Percentiles rank a stretch among this genome's conserved stretches.
phyloP scores from a whole-genome alignment of 2,888 invertebrate species.

The Ferdinandea cuprea region DNA sequence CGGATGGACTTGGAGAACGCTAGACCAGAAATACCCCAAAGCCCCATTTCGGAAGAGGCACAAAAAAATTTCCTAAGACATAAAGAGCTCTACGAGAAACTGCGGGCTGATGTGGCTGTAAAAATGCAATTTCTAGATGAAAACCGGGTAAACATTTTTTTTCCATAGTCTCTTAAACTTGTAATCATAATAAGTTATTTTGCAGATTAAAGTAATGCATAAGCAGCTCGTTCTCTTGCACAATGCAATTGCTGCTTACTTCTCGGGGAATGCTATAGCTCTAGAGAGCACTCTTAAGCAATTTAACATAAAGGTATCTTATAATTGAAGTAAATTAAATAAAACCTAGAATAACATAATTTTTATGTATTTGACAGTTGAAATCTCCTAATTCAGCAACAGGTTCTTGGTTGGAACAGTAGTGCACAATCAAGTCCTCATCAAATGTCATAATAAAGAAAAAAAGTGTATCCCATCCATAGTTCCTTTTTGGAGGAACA shows the following conservation, averaged over 20 bases:
- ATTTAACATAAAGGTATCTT: conserved; percentile 96
- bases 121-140: conserved; percentile 98
- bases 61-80: conserved; percentile 92
- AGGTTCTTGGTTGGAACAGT: conserved; percentile 93
- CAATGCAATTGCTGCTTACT: conserved; percentile 98
- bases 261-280: conserved; percentile 97
- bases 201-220: conserved; percentile 99
- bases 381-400: conserved; percentile 90
- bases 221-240: conserved; percentile 97
- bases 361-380: conserved; percentile 79
- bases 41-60: conserved; percentile 89
- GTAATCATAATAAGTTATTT: neutral
- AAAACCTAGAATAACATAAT: too few species aligned
- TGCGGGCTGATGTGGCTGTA: conserved; percentile 96
- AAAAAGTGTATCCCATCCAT: conserved; percentile 67
- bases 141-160: conserved; percentile 89
- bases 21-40: conserved; percentile 84
- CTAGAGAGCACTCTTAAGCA: conserved; percentile 96
- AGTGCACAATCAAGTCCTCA: conserved; percentile 77
- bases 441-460: conserved; percentile 41
- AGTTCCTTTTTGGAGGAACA: conserved; percentile 70
- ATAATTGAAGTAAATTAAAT: too few species aligned
- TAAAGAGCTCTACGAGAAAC: conserved; percentile 95
- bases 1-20: conserved; percentile 95
- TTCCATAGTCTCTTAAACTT: neutral